A percentile compares a stretch with the other conserved stretches of the same genome.
Evolutionary conservation across 2,888 invertebrate species (phyloP).

Genomic region (Cyaniris semiargus): DNA sequence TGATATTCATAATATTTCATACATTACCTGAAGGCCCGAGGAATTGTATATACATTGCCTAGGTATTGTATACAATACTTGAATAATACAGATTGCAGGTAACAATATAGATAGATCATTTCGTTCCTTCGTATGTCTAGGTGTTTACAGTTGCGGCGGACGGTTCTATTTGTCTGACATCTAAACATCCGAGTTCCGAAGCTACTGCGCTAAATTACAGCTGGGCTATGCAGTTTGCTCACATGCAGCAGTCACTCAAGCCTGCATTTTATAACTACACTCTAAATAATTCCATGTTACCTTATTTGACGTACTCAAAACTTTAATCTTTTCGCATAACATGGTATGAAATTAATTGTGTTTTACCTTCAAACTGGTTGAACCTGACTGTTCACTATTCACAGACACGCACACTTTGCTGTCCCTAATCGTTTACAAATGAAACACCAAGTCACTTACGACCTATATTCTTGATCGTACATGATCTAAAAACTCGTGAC

Average conservation of each 20-base stretch:
- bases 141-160: slow-evolving; percentile 45
- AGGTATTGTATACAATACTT: no score
- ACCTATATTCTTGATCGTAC: no score
- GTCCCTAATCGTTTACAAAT: no score
- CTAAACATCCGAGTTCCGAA: slow-evolving; percentile 44
- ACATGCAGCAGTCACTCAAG: neutral
- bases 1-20: no score
- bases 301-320: neutral
- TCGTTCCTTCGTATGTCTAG: neutral
- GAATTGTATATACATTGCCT: no score
- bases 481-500: no score
- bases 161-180: slow-evolving; percentile 61
- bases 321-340: neutral
- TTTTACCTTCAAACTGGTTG: neutral
- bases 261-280: neutral
- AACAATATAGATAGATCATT: neutral
- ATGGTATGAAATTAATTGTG: neutral
- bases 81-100: no score
- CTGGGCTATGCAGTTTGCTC: slow-evolving; percentile 27
- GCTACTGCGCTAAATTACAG: slow-evolving; percentile 36
- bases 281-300: slow-evolving; percentile 5
- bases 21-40: no score
- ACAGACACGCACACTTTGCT: no score
- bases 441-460: no score
- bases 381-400: no score